These are phyloP conservation scores for Muraenolepis orangiensis DNA, from an alignment of 2,797 vertebrate genomes.

Conservation along the genomic window DNA sequence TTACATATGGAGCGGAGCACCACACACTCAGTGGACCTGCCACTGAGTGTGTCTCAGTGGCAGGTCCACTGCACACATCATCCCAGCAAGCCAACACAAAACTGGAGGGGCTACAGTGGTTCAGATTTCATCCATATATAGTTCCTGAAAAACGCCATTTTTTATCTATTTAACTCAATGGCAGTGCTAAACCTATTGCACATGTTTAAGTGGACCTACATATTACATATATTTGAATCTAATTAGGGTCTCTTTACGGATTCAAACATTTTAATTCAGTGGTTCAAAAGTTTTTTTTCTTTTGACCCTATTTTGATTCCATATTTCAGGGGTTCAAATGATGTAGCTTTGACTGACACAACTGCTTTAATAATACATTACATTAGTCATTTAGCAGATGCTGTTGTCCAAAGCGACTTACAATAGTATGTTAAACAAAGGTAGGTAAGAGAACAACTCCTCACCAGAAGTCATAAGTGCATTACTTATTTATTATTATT, in stretches of 20 bases:
- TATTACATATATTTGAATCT: no score
- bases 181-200: not conserved
- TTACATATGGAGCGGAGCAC: slow-evolving; percentile 27
- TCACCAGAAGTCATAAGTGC: no score
- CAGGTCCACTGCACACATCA: not conserved
- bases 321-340: not conserved
- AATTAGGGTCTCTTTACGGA: no score
- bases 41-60: not conserved
- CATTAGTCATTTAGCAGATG: no score
- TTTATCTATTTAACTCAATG: not conserved
- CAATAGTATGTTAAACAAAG: no score
- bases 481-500: no score
- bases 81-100: not conserved
- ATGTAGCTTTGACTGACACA: not conserved
- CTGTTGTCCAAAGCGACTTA: no score
- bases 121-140: not conserved
- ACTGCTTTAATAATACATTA: no score
- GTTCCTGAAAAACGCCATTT: not conserved
- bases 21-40: not conserved
- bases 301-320: no score
- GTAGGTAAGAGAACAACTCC: no score
- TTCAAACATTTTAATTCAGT: no score
- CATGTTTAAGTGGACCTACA: not conserved
- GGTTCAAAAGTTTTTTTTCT: no score
- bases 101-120: not conserved